Percentiles rank a stretch among this genome's conserved stretches.
Conservation (phyloP, 2,888 invertebrate species). For the Drosophila paramelanica region DNA sequence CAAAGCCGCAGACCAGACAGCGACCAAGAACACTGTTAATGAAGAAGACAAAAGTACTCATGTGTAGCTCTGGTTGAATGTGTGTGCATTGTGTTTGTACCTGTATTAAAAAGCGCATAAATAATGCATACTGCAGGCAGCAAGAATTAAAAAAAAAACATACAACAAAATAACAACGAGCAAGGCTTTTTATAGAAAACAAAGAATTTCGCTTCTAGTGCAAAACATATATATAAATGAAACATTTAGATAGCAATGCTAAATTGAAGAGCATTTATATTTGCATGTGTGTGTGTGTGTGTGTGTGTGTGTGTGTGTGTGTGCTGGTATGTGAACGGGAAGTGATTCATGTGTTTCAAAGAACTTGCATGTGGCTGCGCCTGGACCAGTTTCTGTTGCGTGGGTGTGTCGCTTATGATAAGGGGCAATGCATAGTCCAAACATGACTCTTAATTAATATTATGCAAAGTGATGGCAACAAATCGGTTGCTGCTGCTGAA, state of each 20-base stretch:
- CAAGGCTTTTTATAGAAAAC: conserved; percentile 15
- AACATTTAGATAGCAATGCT: conserved; percentile 36
- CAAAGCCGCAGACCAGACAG: conserved; percentile 54
- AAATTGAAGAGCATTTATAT: conserved; percentile 8
- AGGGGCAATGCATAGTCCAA: conserved; percentile 14
- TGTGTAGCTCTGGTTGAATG: not conserved
- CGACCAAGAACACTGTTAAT: conserved; percentile 58
- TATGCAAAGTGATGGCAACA: not conserved
- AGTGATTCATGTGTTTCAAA: conserved; percentile 42
- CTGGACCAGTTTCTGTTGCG: conserved; percentile 1
- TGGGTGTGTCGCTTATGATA: conserved; percentile 21
- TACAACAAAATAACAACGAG: conserved; percentile 19
- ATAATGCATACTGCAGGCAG: conserved; percentile 26
- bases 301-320: not conserved
- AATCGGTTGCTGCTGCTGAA: not conserved
- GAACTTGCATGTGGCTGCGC: conserved; percentile 11
- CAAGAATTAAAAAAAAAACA: not conserved
- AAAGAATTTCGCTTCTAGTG: conserved; percentile 20
- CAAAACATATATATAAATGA: conserved; percentile 15
- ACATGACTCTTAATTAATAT: conserved; percentile 10
- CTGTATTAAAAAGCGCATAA: conserved; percentile 33
- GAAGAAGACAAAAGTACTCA: conserved; percentile 54
- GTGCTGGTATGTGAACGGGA: conserved; percentile 27
- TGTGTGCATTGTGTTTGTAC: conserved; percentile 18
- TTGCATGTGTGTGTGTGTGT: not conserved